A percentile compares a stretch with the other conserved stretches of the same genome.
Evolutionary conservation across 2,113 vertebrate species (phyloP).

Genomic region (Pteropus alecto): DNA sequence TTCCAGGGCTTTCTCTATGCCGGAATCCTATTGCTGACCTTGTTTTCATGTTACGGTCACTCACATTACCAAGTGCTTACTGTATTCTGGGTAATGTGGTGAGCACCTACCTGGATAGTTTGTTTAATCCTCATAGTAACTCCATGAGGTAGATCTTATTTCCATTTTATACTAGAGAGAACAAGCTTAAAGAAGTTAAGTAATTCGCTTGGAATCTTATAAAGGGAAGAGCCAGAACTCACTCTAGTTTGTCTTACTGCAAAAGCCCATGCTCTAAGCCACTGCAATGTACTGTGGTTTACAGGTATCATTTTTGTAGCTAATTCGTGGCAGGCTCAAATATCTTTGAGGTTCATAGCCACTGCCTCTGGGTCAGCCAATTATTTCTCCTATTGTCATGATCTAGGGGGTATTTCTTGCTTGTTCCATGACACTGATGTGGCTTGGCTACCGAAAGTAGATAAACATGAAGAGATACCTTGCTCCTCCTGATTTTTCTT

Average conservation of each 20-base stretch:
- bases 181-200: background rate
- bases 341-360: background rate
- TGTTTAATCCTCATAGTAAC: background rate
- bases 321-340: background rate
- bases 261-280: background rate
- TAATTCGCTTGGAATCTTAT: background rate
- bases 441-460: background rate
- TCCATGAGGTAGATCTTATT: background rate
- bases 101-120: background rate
- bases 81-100: background rate
- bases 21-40: background rate
- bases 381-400: background rate
- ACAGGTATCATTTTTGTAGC: background rate
- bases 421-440: background rate
- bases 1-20: background rate
- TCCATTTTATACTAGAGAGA: background rate
- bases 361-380: background rate
- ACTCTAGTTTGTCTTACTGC: background rate
- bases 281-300: background rate
- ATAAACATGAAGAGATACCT: background rate
- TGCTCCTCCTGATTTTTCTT: background rate
- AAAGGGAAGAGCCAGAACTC: background rate
- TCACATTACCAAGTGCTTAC: background rate
- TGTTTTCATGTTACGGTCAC: background rate
- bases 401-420: background rate